Conservation (phyloP, 1,140 invertebrate species). For the Heliconius nattereri region DNA sequence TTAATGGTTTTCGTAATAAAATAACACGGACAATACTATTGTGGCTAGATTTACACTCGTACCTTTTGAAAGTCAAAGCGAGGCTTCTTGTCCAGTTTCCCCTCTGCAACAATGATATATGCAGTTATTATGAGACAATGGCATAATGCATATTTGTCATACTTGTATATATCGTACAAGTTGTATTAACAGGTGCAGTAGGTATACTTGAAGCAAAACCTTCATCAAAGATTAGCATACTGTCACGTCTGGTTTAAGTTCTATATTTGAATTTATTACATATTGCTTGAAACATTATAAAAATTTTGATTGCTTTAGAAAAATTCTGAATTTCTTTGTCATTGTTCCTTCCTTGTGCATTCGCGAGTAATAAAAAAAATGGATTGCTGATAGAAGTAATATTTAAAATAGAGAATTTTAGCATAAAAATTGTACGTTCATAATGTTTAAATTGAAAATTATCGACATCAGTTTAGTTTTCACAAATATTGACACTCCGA, state of each 20-base stretch:
- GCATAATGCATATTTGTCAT: constrained; percentile 37
- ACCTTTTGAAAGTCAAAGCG: constrained; percentile 1
- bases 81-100: constrained; percentile 34
- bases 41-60: not conserved
- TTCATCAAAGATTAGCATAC: constrained; percentile 41
- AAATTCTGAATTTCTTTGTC: too few relatives aligned
- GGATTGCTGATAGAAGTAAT: too few relatives aligned
- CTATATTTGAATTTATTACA: constrained; percentile 28
- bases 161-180: constrained; percentile 26
- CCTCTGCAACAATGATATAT: constrained; percentile 33
- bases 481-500: too few relatives aligned
- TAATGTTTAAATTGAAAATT: too few relatives aligned
- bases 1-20: too few relatives aligned
- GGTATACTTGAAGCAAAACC: constrained; percentile 39
- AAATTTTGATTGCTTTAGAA: too few relatives aligned
- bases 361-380: too few relatives aligned
- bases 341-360: too few relatives aligned
- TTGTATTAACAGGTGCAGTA: constrained; percentile 41
- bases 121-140: constrained; percentile 38
- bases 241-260: constrained; percentile 42
- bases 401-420: too few relatives aligned
- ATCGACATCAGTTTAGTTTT: too few relatives aligned
- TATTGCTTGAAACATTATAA: not conserved
- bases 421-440: too few relatives aligned
- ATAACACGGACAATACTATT: not conserved